Base-by-base conservation (phyloP, 2,888 invertebrate species). In the Mactromeris polynyma region DNA sequence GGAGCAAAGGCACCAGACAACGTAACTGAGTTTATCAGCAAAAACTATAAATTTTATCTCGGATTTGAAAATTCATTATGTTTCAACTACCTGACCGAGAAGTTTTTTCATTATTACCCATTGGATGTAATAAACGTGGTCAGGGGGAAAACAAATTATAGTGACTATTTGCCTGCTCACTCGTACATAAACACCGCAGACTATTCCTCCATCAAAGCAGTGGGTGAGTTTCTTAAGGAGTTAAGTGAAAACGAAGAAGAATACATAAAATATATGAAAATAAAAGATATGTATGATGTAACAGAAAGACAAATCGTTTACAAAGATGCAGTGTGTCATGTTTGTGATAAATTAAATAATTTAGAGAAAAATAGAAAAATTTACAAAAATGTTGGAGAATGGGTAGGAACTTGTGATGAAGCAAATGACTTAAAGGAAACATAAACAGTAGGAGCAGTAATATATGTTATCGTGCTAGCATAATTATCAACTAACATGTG, bases 1-100 rank as follows among this genome's bases (percentile, higher is more conserved):
- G 91, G 91, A 17, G 21, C 1, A 14, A 14, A 33, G 9, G 69
- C 21, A 58, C 40, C 81, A 31, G 19, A 31, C 42, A 51, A 81
- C 9, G 21, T 54, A 19, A n/a, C 86, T 96, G 21, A 92, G n/a
- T n/a, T n/a, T n/a, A n/a, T n/a, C n/a, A n/a, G n/a, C n/a, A n/a
- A n/a, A n/a, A n/a, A n/a, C n/a, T n/a, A n/a, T n/a, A n/a, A n/a
- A n/a, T n/a, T n/a, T n/a, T n/a, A n/a, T n/a, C n/a, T n/a, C n/a
- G n/a, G 95, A 1, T 95, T 95, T 64, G 96, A 96, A 90, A 96
- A 96, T 88, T 94, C 94, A 2, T 81, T 95, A 9, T 96, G 96
- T 88, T 87, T 89, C 26, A 95, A 96, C 86, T 96, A 96, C 90
- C 93, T 96, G 2, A n/a, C n/a, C n/a, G n/a, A n/a, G n/a, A n/a